These are phyloP conservation scores for Engraulis encrasicolus DNA, from an alignment of 2,113 vertebrate species.

Conservation along the genomic window DNA sequence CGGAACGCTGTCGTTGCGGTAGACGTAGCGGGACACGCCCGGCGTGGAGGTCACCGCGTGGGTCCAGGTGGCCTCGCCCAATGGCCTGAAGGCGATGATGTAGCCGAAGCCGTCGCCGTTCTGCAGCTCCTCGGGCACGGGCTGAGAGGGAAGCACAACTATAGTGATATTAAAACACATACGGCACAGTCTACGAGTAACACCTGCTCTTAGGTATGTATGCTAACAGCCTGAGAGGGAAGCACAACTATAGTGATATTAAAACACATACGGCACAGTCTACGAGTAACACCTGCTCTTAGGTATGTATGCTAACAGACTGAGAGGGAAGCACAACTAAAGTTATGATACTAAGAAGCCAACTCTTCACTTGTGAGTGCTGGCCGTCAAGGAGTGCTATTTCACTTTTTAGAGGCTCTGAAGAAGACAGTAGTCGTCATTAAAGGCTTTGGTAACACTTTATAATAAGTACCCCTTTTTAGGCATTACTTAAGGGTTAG, in stretches of 20 bases:
- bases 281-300: slow-evolving; percentile 59
- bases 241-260: slow-evolving; percentile 72
- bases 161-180: slow-evolving; percentile 82
- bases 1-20: slow-evolving; percentile 88
- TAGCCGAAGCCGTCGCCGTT: slow-evolving; percentile 95
- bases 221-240: background rate
- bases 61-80: slow-evolving; percentile 86
- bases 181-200: slow-evolving; percentile 56
- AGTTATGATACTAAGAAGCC: no score
- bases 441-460: no score
- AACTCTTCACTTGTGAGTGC: no score
- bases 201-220: background rate
- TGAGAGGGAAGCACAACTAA: no score
- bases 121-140: slow-evolving; percentile 93
- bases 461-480: no score
- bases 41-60: slow-evolving; percentile 88
- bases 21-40: slow-evolving; percentile 83
- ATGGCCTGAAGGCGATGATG: slow-evolving; percentile 89
- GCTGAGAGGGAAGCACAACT: slow-evolving; percentile 82
- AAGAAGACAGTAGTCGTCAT: no score
- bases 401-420: no score
- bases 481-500: no score
- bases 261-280: slow-evolving; percentile 71
- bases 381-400: no score
- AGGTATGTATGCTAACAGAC: slow-evolving; percentile 63